Percentiles rank a stretch among this genome's conserved stretches.
Evolutionary conservation across 2,888 invertebrate species (phyloP).

Genomic region (Apotomis turbidana): DNA sequence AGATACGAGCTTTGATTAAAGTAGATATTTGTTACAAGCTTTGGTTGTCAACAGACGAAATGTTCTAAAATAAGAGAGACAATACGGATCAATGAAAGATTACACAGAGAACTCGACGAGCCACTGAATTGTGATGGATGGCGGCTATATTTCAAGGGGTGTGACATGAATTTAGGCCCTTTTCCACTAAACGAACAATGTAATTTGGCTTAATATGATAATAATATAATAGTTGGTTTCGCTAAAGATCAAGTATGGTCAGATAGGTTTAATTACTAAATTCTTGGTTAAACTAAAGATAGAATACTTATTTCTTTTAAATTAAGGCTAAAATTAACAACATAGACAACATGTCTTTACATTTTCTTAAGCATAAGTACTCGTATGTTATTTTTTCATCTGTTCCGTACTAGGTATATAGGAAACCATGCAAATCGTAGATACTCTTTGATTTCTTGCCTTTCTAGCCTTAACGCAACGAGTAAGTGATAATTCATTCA

Average conservation of each 20-base stretch:
- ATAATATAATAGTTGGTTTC: background rate
- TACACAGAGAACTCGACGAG: conserved; percentile 13
- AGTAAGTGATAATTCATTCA: too few species aligned
- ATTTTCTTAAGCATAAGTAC: too few species aligned
- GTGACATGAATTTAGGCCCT: conserved; percentile 13
- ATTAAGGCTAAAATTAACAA: too few species aligned
- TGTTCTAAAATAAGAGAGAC: conserved; percentile 13
- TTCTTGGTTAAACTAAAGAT: too few species aligned
- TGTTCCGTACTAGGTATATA: too few species aligned
- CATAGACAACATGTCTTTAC: too few species aligned
- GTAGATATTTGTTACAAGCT: background rate
- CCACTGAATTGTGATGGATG: conserved; percentile 33
- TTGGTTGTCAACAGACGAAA: background rate
- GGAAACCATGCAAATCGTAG: too few species aligned
- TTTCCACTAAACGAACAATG: conserved; percentile 8
- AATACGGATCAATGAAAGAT: conserved; percentile 17
- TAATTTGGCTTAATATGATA: conserved; percentile 8
- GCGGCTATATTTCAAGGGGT: conserved; percentile 22
- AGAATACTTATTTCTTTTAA: too few species aligned
- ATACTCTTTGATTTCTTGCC: too few species aligned
- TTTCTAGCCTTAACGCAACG: too few species aligned
- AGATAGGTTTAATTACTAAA: too few species aligned
- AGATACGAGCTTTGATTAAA: background rate
- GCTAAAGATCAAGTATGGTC: background rate
- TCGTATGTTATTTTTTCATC: too few species aligned